Evolutionary conservation across 2,888 invertebrate species (phyloP), one percentile per base, ranked within the genome.

Genomic region (Cordilura impudica): DNA sequence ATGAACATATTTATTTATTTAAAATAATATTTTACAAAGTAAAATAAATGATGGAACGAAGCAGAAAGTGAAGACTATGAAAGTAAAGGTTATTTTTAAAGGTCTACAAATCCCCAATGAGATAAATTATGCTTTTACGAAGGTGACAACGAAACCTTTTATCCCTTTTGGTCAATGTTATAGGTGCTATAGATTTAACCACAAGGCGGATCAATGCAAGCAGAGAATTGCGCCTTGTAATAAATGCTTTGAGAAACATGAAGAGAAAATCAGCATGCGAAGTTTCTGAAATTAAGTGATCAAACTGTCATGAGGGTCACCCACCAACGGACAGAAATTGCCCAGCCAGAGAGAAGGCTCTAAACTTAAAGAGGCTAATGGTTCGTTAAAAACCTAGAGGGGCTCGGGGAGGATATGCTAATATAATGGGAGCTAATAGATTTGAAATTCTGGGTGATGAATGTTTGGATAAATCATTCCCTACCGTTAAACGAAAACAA

Each of bases 271-370:
- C 1, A 1, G 4, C n/a, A 1, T 61, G 61, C 8, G 19, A 61
- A 4, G 1, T 26, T 0, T 21, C 35, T 1, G 23, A 2, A 10
- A 29, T 60, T 2, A 7, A 10, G 2, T 60, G 60, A 10, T 8
- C 29, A 2, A 47, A 47, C 8, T 61, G 61, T n/a, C n/a, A 14
- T 1, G 16, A 60, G 0, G 7, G 2, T 7, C 60, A 58, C 5
- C 14, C 60, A 4, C 60, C 60, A 1, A 47, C 47, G 10, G n/a
- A 61, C 6, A 26, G 10, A 3, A 61, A 19, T 3, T 61, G 45
- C 12, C 61, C 61, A 12, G 61, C 61, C 5, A 61, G 29, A 6
- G 61, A 61, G 19, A 61, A 47, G 5, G 47, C 29, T 0, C 19
- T 47, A 0, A 18, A 19, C 14, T 10, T 61, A 4, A 61, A 61